Conservation (phyloP, 1,140 invertebrate species). For the Drosophila jambulina region DNA sequence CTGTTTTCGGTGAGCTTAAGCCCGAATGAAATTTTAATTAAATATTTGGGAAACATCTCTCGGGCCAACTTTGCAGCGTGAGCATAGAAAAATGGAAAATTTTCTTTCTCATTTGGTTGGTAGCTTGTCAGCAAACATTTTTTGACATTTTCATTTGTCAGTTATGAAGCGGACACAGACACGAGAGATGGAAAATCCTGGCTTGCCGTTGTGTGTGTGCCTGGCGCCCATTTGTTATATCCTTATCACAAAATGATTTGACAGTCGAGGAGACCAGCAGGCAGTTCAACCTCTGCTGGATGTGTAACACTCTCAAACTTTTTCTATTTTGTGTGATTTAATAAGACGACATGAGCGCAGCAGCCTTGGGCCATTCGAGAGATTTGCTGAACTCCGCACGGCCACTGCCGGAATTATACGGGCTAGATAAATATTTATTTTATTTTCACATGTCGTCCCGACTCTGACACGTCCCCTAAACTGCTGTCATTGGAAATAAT, state of each 20-base stretch:
- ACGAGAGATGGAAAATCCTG: conserved; percentile 41
- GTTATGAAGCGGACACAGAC: conserved; percentile 64
- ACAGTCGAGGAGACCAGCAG: conserved; percentile 70
- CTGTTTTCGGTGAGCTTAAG: conserved; percentile 6
- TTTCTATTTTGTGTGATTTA: conserved; percentile 55
- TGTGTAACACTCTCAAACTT: conserved; percentile 30
- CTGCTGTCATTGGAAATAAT: conserved; percentile 73
- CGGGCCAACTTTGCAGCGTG: conserved; percentile 1
- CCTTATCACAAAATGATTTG: conserved; percentile 80
- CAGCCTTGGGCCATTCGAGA: conserved; percentile 46
- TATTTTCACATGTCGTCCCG: conserved; percentile 56
- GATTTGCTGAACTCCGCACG: conserved; percentile 56
- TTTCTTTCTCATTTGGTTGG: conserved; percentile 68
- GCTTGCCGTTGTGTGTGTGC: conserved; percentile 39
- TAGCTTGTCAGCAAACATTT: conserved; percentile 62
- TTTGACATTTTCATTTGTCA: conserved; percentile 84
- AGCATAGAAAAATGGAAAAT: conserved; percentile 40
- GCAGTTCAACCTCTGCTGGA: conserved; percentile 57
- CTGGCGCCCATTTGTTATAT: conserved; percentile 54
- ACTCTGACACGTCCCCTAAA: conserved; percentile 65
- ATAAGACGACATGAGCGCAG: conserved; percentile 42
- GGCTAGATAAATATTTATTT: conserved; percentile 71
- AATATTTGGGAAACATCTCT: conserved; percentile 48
- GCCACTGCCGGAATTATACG: conserved; percentile 37
- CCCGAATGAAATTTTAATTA: conserved; percentile 60